phyloP scores from a whole-genome alignment of 2,113 vertebrate genomes.

The Pteropus alecto region DNA sequence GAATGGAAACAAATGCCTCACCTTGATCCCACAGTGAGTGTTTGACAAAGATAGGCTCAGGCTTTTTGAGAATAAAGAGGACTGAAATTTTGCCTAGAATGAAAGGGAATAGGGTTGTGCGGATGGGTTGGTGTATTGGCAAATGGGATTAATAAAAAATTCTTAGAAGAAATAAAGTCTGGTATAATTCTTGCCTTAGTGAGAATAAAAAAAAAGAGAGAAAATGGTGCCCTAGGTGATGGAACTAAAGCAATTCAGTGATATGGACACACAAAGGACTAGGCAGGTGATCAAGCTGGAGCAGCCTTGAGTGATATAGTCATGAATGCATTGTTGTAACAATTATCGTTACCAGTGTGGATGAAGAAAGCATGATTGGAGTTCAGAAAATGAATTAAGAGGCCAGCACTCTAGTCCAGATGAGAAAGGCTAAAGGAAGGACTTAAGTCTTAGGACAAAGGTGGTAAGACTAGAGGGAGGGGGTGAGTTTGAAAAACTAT shows the following conservation, averaged over 20 bases:
- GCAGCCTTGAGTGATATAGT: not conserved
- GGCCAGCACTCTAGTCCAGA: not conserved
- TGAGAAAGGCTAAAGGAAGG: not conserved
- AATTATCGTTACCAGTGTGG: not conserved
- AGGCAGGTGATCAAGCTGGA: too few relatives aligned
- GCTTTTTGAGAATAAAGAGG: not conserved
- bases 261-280: not conserved
- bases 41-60: not conserved
- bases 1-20: too few relatives aligned
- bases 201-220: accelerated
- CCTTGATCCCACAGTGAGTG: not conserved
- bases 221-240: not conserved
- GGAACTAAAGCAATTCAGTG: not conserved
- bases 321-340: accelerated
- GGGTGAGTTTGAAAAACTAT: not conserved
- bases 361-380: not conserved
- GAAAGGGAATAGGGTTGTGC: not conserved
- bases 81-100: not conserved
- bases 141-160: not conserved
- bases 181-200: not conserved
- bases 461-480: not conserved
- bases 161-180: not conserved
- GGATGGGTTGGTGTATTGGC: not conserved
- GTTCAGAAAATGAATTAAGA: not conserved
- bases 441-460: not conserved